These are phyloP conservation scores for Eulithis prunata DNA, from an alignment of 2,888 invertebrate species.

Conservation along the genomic window DNA sequence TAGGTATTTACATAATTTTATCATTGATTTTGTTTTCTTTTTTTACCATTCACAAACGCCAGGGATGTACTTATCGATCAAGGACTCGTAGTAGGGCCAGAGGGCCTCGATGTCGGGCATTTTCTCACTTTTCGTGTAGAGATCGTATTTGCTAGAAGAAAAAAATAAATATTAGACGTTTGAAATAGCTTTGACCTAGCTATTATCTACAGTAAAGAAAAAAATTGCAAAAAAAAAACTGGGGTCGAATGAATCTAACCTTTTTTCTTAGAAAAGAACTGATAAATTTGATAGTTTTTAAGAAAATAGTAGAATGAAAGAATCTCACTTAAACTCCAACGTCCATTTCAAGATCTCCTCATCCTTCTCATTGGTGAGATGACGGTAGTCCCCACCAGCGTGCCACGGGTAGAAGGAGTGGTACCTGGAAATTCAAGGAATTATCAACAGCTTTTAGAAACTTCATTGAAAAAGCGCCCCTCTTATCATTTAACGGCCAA, in stretches of 20 bases:
- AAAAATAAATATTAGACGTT: constrained; percentile 5
- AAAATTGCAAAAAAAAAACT: too few species aligned
- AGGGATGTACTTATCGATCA: constrained; percentile 97
- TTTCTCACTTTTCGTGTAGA: constrained; percentile 78
- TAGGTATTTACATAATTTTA: too few species aligned
- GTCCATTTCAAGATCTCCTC: constrained; percentile 91
- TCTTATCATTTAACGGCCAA: too few species aligned
- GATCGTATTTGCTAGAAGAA: constrained; percentile 92
- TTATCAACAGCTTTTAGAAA: too few species aligned
- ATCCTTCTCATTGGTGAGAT: constrained; percentile 91
- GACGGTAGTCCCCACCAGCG: constrained; percentile 92
- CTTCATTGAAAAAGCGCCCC: too few species aligned
- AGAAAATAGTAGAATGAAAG: background rate
- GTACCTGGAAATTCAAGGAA: constrained; percentile 81
- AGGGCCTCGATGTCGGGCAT: constrained; percentile 93
- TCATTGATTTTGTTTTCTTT: too few species aligned
- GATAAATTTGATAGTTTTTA: too few species aligned
- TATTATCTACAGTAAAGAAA: too few species aligned
- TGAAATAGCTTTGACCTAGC: too few species aligned
- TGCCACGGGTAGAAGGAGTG: constrained; percentile 99
- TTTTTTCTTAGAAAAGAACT: too few species aligned
- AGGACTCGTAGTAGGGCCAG: constrained; percentile 95
- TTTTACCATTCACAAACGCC: constrained; percentile 89
- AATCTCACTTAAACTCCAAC: constrained; percentile 93
- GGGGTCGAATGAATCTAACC: too few species aligned